Base-by-base conservation (phyloP, 2,888 invertebrate genomes). In the Drepana falcataria region DNA sequence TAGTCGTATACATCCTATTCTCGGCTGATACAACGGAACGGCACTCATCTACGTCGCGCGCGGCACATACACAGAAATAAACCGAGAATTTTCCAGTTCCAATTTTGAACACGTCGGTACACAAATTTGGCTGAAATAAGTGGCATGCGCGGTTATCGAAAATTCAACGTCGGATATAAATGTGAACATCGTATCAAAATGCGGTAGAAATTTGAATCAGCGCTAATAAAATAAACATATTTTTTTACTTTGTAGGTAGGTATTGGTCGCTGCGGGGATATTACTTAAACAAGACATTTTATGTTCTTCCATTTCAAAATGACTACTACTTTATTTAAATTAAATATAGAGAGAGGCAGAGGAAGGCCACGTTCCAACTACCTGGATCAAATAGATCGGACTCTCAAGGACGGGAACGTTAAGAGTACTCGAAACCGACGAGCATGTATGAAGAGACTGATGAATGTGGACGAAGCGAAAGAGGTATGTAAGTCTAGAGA, bases 91-190 rank as follows among this genome's bases (percentile, higher is more conserved):
- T 58, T 70, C 68, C 64, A 72, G 76, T 78, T 76, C 78, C 74
- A 77, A 82, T 84, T 81, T 81, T 60, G 68, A 63, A 72, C 78
- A 79, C 77, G 78, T 77, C 71, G 71, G 74, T 79, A 72, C 75
- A 83, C 80, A 83, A 83, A 82, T 81, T 83, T 71, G 67, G 71
- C 68, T 68, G 68, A 75, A 81, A 84, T 81, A 84, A 82, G 79
- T 79, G 77, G 78, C 75, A 71, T 59, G 73, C 66, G 73, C 63
- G 75, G 74, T 78, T 79, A 84, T 81, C 79, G 77, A 79, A 81
- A 79, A 78, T 78, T 80, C 73, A 64, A 63, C 64, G 71, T 58
- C 64, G 65, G 59, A 64, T 65, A 64, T 65, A 63, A 53, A 65
- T 60, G 66, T 66, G 67, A 60, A 60, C 60, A 61, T 60, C 71